A percentile compares a stretch with the other conserved stretches of the same genome.
These are phyloP conservation scores for Mormyrus proboscirostris DNA, from an alignment of 2,797 vertebrate species.

Conservation along the genomic window DNA sequence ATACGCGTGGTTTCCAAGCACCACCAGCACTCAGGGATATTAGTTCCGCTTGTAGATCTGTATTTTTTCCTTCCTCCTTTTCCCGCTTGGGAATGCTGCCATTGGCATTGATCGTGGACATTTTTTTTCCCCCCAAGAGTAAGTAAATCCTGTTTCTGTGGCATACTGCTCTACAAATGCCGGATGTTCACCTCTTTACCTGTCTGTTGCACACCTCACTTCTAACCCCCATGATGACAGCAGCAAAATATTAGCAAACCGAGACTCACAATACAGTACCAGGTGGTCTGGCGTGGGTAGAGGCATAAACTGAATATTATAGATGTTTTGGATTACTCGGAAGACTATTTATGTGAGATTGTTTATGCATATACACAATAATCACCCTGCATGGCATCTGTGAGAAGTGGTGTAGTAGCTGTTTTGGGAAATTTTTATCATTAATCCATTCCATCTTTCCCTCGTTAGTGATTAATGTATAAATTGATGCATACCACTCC, in stretches of 20 bases:
- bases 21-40: slow-evolving; percentile 16
- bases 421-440: background rate
- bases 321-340: slow-evolving; percentile 1
- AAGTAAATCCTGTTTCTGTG: background rate
- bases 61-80: slow-evolving; percentile 18
- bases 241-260: background rate
- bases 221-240: background rate
- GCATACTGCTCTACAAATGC: background rate
- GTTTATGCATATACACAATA: background rate
- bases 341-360: background rate
- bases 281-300: background rate
- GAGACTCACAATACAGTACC: background rate
- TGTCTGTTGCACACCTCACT: background rate
- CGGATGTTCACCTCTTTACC: background rate
- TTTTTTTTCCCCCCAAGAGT: background rate
- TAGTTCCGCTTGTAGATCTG: slow-evolving; percentile 23
- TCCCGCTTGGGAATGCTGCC: slow-evolving; percentile 5
- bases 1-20: slow-evolving; percentile 4
- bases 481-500: background rate
- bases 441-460: background rate
- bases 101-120: background rate
- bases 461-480: background rate
- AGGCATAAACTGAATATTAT: background rate
- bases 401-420: background rate
- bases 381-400: background rate